Percentiles rank a stretch among this genome's conserved stretches.
These are phyloP conservation scores for Drosophila mettleri DNA, from an alignment of 2,888 invertebrate species.

Conservation along the genomic window DNA sequence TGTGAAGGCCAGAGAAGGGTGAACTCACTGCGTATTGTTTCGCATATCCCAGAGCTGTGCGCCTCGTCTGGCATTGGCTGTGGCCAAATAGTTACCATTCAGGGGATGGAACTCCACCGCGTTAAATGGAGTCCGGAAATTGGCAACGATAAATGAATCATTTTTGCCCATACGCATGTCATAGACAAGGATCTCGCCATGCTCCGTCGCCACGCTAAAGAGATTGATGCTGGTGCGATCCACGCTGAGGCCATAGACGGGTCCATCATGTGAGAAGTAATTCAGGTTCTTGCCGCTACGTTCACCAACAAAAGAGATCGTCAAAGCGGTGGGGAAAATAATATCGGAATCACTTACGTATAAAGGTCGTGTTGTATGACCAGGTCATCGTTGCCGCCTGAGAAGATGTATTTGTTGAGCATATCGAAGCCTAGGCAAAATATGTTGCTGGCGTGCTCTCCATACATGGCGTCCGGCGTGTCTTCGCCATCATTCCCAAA, in stretches of 20 bases:
- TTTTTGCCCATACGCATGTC: constrained; percentile 88
- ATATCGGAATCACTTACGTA: constrained; percentile 87
- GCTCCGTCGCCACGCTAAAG: constrained; percentile 96
- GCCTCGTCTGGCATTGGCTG: constrained; percentile 96
- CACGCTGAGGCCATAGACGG: constrained; percentile 95
- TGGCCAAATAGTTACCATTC: constrained; percentile 92
- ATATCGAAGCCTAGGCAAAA: constrained; percentile 95
- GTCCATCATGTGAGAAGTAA: constrained; percentile 93
- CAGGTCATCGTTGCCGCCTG: constrained; percentile 97
- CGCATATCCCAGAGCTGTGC: constrained; percentile 95
- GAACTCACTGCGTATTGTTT: constrained; percentile 90
- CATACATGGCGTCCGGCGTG: constrained; percentile 89
- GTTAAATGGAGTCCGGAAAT: constrained; percentile 92
- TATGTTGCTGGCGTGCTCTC: constrained; percentile 95
- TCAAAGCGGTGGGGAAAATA: too few species aligned
- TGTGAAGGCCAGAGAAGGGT: neutral
- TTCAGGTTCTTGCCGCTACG: constrained; percentile 87
- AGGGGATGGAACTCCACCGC: constrained; percentile 97
- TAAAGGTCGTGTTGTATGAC: constrained; percentile 95
- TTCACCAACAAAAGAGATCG: too few species aligned
- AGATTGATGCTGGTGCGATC: constrained; percentile 88
- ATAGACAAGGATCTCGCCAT: constrained; percentile 94
- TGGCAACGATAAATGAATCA: constrained; percentile 85
- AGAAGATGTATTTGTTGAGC: constrained; percentile 92
- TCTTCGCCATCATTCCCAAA: constrained; percentile 86